Conservation (phyloP, 2,113 vertebrate species). For the Phoenicopterus ruber region DNA sequence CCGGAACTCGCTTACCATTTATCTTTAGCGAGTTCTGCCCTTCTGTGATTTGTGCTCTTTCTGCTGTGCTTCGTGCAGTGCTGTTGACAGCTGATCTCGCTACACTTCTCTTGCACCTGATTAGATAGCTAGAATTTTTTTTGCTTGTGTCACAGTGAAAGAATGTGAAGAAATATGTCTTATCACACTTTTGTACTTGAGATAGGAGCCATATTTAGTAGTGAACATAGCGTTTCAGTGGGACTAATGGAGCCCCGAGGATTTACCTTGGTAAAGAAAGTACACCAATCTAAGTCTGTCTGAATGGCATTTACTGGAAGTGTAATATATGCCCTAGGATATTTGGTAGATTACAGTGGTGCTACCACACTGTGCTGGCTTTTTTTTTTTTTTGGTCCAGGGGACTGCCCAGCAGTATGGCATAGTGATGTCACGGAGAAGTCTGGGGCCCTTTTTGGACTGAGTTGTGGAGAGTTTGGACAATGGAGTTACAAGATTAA, state of each 20-base stretch:
- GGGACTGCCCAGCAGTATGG: not conserved
- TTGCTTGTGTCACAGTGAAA: not conserved
- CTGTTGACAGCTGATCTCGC: not conserved
- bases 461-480: not conserved
- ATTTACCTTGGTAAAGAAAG: not conserved
- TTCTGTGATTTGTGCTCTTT: not conserved
- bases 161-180: not conserved
- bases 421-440: not conserved
- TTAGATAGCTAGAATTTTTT: not conserved
- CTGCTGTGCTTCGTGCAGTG: not conserved
- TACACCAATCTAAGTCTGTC: not conserved
- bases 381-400: not conserved
- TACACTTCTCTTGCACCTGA: not conserved
- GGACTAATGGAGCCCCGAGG: not conserved
- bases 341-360: not conserved
- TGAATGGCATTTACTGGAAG: not conserved
- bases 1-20: not conserved
- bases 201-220: not conserved
- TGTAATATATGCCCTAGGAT: not conserved
- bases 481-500: not conserved
- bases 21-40: not conserved
- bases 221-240: not conserved
- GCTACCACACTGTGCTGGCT: not conserved
- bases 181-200: not conserved
- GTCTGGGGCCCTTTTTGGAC: not conserved